These are phyloP conservation scores for Yponomeuta cagnagella DNA, from an alignment of 2,888 invertebrate genomes.

Conservation along the genomic window DNA sequence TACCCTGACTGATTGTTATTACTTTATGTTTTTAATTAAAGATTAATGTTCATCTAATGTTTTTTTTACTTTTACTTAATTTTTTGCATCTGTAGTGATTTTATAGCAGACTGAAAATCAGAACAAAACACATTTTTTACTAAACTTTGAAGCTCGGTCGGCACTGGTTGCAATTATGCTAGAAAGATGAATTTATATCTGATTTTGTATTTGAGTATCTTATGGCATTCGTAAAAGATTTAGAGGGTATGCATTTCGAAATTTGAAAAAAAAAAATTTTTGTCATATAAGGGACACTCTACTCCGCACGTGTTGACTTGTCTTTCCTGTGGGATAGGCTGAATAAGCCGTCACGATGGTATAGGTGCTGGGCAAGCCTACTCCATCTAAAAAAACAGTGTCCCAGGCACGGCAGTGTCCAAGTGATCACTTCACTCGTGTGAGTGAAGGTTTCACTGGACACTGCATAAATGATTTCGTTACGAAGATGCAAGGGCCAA, in stretches of 20 bases:
- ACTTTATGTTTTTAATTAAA: neutral
- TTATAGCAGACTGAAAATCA: neutral
- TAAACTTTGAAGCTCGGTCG: slow-evolving; percentile 17
- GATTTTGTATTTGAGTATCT: neutral
- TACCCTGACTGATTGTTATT: slow-evolving; percentile 6
- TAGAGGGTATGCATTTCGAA: slow-evolving; percentile 18
- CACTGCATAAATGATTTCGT: too few species aligned
- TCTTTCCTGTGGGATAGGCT: too few species aligned
- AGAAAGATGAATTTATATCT: neutral
- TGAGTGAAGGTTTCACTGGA: too few species aligned
- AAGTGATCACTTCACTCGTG: too few species aligned
- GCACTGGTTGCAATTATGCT: slow-evolving; percentile 18
- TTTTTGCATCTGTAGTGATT: neutral
- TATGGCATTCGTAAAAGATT: slow-evolving; percentile 14
- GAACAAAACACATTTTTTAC: neutral
- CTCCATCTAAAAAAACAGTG: too few species aligned
- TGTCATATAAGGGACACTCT: slow-evolving; percentile 19
- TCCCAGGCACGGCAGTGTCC: too few species aligned
- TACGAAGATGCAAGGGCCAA: too few species aligned
- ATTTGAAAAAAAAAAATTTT: slow-evolving; percentile 13
- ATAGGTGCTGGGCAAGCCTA: too few species aligned
- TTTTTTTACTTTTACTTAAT: neutral
- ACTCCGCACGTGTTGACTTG: neutral
- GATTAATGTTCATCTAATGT: neutral
- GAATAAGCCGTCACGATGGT: too few species aligned